Percentiles rank a stretch among this genome's conserved stretches.
phyloP scores from a whole-genome alignment of 1,140 invertebrate genomes.

The Platorchestia sp. region DNA sequence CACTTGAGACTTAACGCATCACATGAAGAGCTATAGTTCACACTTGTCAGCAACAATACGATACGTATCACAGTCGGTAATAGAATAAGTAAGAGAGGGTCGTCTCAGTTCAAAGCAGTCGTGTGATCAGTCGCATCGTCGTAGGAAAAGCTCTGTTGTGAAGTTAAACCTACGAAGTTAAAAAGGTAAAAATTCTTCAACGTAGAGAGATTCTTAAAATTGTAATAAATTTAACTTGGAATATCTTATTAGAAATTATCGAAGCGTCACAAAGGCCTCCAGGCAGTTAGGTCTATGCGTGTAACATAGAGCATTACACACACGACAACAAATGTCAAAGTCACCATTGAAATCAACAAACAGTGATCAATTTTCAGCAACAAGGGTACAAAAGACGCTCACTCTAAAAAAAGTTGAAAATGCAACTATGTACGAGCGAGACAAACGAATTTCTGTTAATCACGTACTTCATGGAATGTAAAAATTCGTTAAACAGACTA shows the following conservation, averaged over 20 bases:
- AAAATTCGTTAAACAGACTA: not conserved
- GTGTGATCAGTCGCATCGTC: not conserved
- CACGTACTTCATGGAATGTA: not conserved
- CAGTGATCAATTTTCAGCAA: not conserved
- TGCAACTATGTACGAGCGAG: not conserved
- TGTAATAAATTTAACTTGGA: not conserved
- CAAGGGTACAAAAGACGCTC: not conserved
- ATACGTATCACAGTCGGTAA: not conserved
- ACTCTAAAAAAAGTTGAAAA: not conserved
- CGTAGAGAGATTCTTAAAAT: not conserved
- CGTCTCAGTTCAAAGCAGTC: not conserved
- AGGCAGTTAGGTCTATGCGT: not conserved
- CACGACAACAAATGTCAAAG: not conserved
- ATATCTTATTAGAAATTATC: not conserved
- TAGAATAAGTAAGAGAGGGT: not conserved
- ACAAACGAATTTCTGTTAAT: not conserved
- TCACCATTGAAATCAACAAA: not conserved
- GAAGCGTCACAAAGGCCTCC: not conserved
- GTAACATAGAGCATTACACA: not conserved
- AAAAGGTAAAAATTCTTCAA: not conserved
- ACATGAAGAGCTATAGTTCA: not conserved
- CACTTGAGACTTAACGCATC: not conserved
- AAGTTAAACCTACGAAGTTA: not conserved
- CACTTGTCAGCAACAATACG: not conserved
- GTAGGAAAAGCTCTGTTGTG: not conserved